Conservation (phyloP, 2,888 invertebrate species). For the Criorhina ranunculi region DNA sequence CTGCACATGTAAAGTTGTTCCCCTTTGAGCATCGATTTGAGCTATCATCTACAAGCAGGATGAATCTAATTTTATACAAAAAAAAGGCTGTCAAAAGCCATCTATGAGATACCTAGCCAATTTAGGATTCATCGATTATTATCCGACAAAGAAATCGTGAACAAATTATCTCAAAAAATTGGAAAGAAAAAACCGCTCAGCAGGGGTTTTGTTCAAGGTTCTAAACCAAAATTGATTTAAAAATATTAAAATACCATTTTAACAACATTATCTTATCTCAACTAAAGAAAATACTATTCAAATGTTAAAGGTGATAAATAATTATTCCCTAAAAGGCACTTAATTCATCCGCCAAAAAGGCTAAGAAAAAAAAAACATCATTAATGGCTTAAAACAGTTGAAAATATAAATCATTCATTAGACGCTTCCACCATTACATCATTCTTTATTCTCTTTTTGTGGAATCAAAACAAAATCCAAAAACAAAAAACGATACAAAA, state of each 20-base stretch:
- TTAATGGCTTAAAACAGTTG: conserved; percentile 23
- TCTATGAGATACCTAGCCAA: too few species aligned
- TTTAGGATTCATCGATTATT: too few species aligned
- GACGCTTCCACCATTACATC: conserved; percentile 21
- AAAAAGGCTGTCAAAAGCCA: too few species aligned
- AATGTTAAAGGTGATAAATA: background rate
- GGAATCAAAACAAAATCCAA: conserved; percentile 27
- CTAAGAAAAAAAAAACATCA: background rate
- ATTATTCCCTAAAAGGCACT: conserved; percentile 9
- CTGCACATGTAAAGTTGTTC: too few species aligned
- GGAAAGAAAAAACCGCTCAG: too few species aligned
- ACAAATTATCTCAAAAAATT: too few species aligned
- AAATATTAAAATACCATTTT: background rate
- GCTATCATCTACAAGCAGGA: too few species aligned
- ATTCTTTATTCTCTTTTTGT: background rate
- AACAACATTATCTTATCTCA: conserved; percentile 5
- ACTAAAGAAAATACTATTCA: background rate
- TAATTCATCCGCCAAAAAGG: background rate
- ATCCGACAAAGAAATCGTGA: too few species aligned
- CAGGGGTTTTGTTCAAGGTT: too few species aligned
- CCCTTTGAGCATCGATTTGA: too few species aligned
- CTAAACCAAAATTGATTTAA: background rate
- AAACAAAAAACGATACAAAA: conserved; percentile 2
- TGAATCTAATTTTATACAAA: too few species aligned
- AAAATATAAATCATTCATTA: conserved; percentile 35